These are phyloP conservation scores for Pseudolaguvia tuberculata DNA, from an alignment of 2,113 vertebrate species.

Conservation along the genomic window DNA sequence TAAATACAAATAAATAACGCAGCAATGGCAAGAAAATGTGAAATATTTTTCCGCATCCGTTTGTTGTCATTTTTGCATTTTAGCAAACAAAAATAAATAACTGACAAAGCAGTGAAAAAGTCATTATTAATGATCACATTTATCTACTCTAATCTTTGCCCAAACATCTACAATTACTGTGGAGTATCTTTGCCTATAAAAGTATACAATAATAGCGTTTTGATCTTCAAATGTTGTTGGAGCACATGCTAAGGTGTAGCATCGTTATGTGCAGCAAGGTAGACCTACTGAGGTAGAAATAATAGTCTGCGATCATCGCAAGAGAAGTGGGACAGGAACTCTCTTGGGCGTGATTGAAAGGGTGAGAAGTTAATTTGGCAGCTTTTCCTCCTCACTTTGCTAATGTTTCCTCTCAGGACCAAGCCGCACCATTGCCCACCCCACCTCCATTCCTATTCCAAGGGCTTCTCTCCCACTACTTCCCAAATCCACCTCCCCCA, in stretches of 20 bases:
- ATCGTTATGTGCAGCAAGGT: slow-evolving; percentile 62
- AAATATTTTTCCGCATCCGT: slow-evolving; percentile 50
- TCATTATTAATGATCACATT: slow-evolving; percentile 51
- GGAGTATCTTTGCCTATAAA: slow-evolving; percentile 2
- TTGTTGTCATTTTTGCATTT: slow-evolving; percentile 47
- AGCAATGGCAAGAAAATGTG: slow-evolving; percentile 28
- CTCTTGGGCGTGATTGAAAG: slow-evolving; percentile 99
- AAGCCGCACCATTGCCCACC: slow-evolving; percentile 69
- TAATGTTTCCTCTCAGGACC: slow-evolving; percentile 85
- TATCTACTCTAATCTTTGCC: slow-evolving; percentile 55
- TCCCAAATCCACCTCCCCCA: slow-evolving; percentile 57
- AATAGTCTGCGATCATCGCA: slow-evolving; percentile 78
- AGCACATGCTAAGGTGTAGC: slow-evolving; percentile 53
- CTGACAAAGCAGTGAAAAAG: slow-evolving; percentile 51
- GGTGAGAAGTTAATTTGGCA: slow-evolving; percentile 99
- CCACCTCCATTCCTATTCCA: slow-evolving; percentile 59
- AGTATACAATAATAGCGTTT: slow-evolving; percentile 45
- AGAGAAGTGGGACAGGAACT: slow-evolving; percentile 87
- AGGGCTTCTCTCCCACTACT: slow-evolving; percentile 51
- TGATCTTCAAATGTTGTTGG: not conserved
- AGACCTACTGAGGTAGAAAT: slow-evolving; percentile 51
- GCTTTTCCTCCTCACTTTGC: slow-evolving; percentile 95
- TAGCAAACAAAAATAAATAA: slow-evolving; percentile 46
- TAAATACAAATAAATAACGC: slow-evolving; percentile 57
- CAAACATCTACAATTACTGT: slow-evolving; percentile 54